Conservation (phyloP, 2,113 vertebrate genomes). For the Pedetes capensis region DNA sequence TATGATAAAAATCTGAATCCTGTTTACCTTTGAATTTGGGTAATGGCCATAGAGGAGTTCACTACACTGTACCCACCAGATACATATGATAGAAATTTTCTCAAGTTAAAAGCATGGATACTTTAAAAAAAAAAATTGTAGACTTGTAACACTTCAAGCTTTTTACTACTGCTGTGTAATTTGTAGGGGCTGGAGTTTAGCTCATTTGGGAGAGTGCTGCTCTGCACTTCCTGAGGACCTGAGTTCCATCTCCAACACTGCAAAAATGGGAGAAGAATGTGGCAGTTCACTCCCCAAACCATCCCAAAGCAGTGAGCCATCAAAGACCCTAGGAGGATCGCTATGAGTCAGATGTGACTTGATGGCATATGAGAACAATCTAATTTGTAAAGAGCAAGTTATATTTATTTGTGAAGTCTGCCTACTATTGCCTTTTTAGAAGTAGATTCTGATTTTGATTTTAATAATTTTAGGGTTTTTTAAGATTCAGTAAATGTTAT, state of each 20-base stretch:
- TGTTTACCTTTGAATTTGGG: conserved; percentile 4
- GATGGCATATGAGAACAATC: too few species aligned
- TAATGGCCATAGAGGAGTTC: background rate
- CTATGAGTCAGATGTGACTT: too few species aligned
- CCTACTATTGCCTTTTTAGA: background rate
- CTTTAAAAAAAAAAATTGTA: too few species aligned
- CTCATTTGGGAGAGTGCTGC: too few species aligned
- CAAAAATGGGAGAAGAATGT: too few species aligned
- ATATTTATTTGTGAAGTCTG: background rate
- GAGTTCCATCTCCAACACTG: too few species aligned
- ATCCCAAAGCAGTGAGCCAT: too few species aligned
- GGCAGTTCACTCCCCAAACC: too few species aligned
- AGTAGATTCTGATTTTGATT: background rate
- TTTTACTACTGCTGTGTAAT: background rate
- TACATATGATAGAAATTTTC: background rate
- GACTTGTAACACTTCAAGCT: background rate
- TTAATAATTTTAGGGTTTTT: background rate
- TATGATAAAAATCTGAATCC: background rate
- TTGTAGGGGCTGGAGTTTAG: too few species aligned
- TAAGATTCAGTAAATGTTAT: background rate
- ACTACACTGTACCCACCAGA: background rate
- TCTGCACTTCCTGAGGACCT: too few species aligned
- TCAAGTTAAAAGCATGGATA: background rate
- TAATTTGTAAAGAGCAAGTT: conserved; percentile 6
- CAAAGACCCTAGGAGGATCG: too few species aligned